These are phyloP conservation scores for Steatornis caripensis DNA, from an alignment of 2,113 vertebrate genomes.

Conservation along the genomic window DNA sequence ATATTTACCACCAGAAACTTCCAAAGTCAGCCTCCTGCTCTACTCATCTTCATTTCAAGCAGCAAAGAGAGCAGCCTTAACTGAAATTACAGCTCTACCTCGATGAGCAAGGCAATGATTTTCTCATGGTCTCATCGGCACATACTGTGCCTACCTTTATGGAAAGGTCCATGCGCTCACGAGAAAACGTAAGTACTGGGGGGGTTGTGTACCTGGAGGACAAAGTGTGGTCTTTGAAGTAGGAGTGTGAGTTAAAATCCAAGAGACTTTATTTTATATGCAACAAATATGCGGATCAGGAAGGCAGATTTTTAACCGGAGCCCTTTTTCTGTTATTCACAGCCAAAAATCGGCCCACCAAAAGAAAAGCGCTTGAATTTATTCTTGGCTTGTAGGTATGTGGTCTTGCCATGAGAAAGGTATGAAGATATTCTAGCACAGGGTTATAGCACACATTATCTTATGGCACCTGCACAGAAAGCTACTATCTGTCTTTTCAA, in stretches of 20 bases:
- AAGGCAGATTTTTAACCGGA: background rate
- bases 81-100: background rate
- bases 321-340: background rate
- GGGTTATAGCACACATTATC: background rate
- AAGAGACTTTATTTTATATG: background rate
- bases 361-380: background rate
- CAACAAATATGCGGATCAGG: background rate
- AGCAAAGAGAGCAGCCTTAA: background rate
- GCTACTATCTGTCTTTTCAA: background rate
- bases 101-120: background rate
- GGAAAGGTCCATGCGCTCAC: background rate
- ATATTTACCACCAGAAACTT: slow-evolving; percentile 43
- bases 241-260: background rate
- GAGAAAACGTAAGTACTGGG: background rate
- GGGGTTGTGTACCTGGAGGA: background rate
- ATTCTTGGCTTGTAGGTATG: background rate
- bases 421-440: background rate
- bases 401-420: background rate
- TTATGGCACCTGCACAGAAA: background rate
- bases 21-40: background rate
- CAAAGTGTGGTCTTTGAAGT: background rate
- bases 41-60: background rate
- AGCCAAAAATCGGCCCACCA: background rate
- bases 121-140: fast-evolving
- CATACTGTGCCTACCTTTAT: background rate